Percentiles rank a stretch among this genome's conserved stretches.
These are phyloP conservation scores for Propithecus deckenii DNA, from an alignment of 2,797 vertebrate genomes.

Conservation along the genomic window DNA sequence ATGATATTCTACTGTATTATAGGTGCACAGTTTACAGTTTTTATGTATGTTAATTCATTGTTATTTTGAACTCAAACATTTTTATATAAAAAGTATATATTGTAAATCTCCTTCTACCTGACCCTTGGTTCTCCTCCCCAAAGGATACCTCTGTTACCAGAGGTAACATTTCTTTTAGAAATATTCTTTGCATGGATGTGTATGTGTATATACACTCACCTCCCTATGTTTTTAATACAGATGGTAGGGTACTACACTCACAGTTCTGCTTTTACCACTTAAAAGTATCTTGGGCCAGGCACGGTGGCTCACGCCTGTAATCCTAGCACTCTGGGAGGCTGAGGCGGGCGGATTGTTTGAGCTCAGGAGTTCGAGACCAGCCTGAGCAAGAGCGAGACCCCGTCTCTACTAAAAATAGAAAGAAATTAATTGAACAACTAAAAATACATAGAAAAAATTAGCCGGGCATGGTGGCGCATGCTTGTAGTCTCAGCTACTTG, in stretches of 20 bases:
- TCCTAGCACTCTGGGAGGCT: too few species aligned
- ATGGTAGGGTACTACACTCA: neutral
- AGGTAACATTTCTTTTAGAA: neutral
- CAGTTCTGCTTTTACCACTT: neutral
- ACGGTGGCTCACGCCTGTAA: neutral
- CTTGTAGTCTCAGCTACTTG: too few species aligned
- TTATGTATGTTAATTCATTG: neutral
- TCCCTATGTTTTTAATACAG: neutral
- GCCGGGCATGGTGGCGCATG: too few species aligned
- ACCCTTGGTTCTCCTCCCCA: neutral
- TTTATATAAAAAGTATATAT: neutral
- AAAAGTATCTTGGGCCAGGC: neutral
- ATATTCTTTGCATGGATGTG: neutral
- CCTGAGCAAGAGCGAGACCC: too few species aligned
- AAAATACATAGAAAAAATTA: too few species aligned
- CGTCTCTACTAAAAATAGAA: too few species aligned
- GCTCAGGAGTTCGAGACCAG: too few species aligned
- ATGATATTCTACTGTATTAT: neutral
- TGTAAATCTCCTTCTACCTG: neutral
- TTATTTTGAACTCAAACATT: conserved; percentile 7
- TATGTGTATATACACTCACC: neutral
- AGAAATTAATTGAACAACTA: too few species aligned
- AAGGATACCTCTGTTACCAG: neutral
- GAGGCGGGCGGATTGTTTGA: too few species aligned
- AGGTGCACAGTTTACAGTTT: neutral